Evolutionary conservation across 2,888 invertebrate genomes (phyloP).

Genomic region (Pterostichus madidus): DNA sequence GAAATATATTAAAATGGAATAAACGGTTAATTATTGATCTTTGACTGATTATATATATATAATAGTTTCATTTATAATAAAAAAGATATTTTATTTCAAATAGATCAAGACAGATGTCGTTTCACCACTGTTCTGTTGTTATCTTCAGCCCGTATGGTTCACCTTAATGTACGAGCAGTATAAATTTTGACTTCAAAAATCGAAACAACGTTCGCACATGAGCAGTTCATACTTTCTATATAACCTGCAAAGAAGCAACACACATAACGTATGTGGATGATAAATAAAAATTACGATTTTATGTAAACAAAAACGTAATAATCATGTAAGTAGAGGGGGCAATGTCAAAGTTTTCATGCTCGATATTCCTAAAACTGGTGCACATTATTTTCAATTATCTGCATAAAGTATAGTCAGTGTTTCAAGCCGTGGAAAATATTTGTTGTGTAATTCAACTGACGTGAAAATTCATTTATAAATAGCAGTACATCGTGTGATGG

Average conservation of each 20-base stretch:
- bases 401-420: background rate
- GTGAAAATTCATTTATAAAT: conserved; percentile 43
- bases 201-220: conserved; percentile 26
- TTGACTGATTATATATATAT: too few relatives aligned
- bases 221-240: background rate
- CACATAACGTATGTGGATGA: background rate
- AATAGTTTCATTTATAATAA: too few relatives aligned
- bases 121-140: too few relatives aligned
- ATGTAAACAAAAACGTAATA: conserved; percentile 1
- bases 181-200: conserved; percentile 25
- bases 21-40: too few relatives aligned
- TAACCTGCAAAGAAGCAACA: conserved; percentile 26
- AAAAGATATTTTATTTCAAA: too few relatives aligned
- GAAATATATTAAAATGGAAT: too few relatives aligned
- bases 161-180: too few relatives aligned
- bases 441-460: background rate
- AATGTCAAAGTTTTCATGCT: background rate
- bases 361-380: background rate
- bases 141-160: too few relatives aligned
- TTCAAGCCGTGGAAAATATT: background rate
- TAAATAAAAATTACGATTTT: conserved; percentile 15
- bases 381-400: conserved; percentile 12
- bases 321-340: conserved; percentile 23
- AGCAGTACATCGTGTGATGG: conserved; percentile 28
- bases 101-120: too few relatives aligned